These are phyloP conservation scores for Drosophila pegasa DNA, from an alignment of 2,888 invertebrate species.

Conservation along the genomic window DNA sequence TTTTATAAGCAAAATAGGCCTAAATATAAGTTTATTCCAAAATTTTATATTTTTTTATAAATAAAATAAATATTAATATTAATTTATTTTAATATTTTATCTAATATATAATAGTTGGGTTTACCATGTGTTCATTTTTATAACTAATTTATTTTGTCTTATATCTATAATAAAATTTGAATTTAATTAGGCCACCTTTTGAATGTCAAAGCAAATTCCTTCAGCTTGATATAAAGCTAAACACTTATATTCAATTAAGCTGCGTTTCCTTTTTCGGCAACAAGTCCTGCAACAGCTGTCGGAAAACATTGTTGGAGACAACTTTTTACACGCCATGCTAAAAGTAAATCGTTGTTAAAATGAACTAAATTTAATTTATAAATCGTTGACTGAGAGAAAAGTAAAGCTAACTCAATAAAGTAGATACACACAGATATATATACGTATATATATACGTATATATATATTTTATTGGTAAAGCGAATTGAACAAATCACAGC, in stretches of 20 bases:
- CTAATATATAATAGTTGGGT: too few species aligned
- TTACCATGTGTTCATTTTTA: too few species aligned
- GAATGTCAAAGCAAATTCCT: neutral
- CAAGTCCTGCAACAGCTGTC: slow-evolving; percentile 1
- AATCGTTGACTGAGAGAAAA: neutral
- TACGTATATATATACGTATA: neutral
- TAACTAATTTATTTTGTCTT: too few species aligned
- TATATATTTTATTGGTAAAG: neutral
- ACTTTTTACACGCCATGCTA: neutral
- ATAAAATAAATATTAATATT: too few species aligned
- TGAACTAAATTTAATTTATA: slow-evolving; percentile 9
- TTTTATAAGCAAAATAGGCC: too few species aligned
- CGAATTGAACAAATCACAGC: slow-evolving; percentile 55
- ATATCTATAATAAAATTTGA: neutral
- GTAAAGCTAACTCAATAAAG: neutral
- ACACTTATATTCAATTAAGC: slow-evolving; percentile 11
- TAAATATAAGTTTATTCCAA: too few species aligned
- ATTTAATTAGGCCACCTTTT: neutral
- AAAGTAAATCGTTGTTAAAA: slow-evolving; percentile 10
- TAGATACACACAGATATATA: neutral
- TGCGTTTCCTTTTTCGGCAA: neutral
- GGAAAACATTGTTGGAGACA: neutral
- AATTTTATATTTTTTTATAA: too few species aligned
- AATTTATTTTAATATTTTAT: too few species aligned
- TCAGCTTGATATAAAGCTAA: neutral